Conservation (phyloP, 2,797 vertebrate species). For the Xenops minutus region DNA sequence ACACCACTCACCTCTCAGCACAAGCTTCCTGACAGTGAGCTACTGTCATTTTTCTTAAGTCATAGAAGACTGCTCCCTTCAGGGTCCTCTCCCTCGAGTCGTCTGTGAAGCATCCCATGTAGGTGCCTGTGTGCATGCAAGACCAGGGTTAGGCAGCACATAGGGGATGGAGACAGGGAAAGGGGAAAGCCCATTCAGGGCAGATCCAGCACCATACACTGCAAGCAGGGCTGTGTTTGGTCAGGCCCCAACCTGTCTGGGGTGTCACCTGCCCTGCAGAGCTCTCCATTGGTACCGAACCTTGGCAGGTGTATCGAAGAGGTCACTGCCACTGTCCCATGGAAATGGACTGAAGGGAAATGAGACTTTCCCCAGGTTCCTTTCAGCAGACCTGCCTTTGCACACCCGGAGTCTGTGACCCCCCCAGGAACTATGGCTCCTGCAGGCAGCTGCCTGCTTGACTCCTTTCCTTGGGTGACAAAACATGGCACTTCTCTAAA, state of each 20-base stretch:
- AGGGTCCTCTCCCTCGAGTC: conserved; percentile 84
- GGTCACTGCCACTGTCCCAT: fast-evolving
- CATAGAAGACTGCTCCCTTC: conserved; percentile 91
- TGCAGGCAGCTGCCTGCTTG: fast-evolving
- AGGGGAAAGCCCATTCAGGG: background rate
- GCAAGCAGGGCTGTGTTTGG: fast-evolving
- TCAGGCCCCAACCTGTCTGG: fast-evolving
- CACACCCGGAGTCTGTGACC: fast-evolving
- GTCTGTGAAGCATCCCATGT: conserved; percentile 90
- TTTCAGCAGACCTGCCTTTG: background rate
- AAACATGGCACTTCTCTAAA: fast-evolving
- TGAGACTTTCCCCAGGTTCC: fast-evolving
- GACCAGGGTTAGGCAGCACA: background rate
- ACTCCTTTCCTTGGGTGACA: fast-evolving
- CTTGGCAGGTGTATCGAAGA: background rate
- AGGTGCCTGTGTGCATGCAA: conserved; percentile 79
- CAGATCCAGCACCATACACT: fast-evolving
- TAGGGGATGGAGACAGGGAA: fast-evolving
- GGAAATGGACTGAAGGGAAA: background rate
- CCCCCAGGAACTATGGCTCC: fast-evolving
- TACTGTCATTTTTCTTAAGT: conserved; percentile 94
- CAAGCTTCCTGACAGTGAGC: conserved; percentile 93
- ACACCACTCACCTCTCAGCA: conserved; percentile 87
- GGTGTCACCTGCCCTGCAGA: background rate
- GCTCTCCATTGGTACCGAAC: fast-evolving